Evolutionary conservation across 2,113 vertebrate genomes (phyloP), one percentile per base, ranked within the genome.

Genomic region (Prunella himalayana): DNA sequence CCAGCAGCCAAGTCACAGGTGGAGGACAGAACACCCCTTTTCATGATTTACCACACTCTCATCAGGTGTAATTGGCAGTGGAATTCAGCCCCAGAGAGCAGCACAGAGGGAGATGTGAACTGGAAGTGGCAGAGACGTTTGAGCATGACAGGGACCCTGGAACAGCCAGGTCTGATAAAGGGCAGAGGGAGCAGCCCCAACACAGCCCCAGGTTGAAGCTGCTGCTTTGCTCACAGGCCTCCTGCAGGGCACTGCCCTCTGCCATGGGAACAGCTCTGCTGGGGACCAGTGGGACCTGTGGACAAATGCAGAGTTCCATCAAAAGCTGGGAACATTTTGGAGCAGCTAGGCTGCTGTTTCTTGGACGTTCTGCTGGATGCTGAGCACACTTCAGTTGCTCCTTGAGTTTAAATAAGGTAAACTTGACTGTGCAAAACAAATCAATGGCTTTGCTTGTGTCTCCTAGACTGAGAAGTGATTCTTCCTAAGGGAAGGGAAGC

Each of bases 391-490:
- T 66, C 28, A 25, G 44, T 11, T 39, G 5, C 21, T 83, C 18
- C 37, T 68, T 56, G 60, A 92, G 65, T 69, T 95, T 92, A 92
- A 94, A 75, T 69, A 68, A 86, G 93, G 63, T 91, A 92, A 92
- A 76, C 16, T 13, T 76, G 42, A 82, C 27, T 33, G 6, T 59
- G 10, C 66, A 60, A 76, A 96, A 71, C 28, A 78, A 44, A 41
- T 90, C 54, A 85, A 27, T 61, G 37, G 15, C 50, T 91, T 83
- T 86, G 15, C 20, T 64, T 81, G 53, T 82, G 50, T 54, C 75
- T 60, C 47, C 23, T 30, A 73, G 33, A 44, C 47, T 78, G 78
- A 77, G 30, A 88, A 75, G 28, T 80, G 35, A 73, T 91, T 82
- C 72, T 63, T 92, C 64, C 63, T 76, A 71, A 88, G 57, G 37